A percentile compares a stretch with the other conserved stretches of the same genome.
Evolutionary conservation across 2,888 invertebrate species (phyloP).

Genomic region (Thymelicus lineola): DNA sequence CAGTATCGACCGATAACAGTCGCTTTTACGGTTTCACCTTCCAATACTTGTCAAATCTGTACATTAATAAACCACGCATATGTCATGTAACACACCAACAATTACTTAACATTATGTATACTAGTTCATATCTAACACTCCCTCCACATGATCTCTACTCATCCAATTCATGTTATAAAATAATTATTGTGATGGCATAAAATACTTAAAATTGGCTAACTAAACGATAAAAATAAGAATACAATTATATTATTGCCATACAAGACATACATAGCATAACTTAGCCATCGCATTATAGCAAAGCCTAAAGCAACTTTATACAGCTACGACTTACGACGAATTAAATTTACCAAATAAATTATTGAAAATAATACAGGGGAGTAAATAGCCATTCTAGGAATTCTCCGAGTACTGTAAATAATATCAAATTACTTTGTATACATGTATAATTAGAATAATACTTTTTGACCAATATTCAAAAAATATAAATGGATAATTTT

Average conservation of each 20-base stretch:
- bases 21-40: constrained; percentile 63
- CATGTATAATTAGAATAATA: constrained; percentile 33
- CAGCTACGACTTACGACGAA: constrained; percentile 71
- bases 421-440: constrained; percentile 41
- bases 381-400: constrained; percentile 50
- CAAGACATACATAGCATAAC: constrained; percentile 64
- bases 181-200: constrained; percentile 77
- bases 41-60: constrained; percentile 51
- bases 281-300: constrained; percentile 70
- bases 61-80: constrained; percentile 61
- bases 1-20: constrained; percentile 81
- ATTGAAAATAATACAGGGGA: constrained; percentile 62
- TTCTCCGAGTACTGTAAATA: constrained; percentile 38
- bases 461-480: constrained; percentile 36
- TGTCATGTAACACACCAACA: constrained; percentile 72
- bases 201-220: constrained; percentile 78
- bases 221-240: constrained; percentile 68
- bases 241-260: constrained; percentile 66
- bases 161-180: constrained; percentile 63
- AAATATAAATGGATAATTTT: constrained; percentile 37
- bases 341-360: constrained; percentile 73
- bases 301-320: constrained; percentile 76
- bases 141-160: constrained; percentile 68
- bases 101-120: constrained; percentile 70
- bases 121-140: constrained; percentile 70